Base-by-base conservation (phyloP, 2,113 vertebrate species). In the Dipodomys stephensi region DNA sequence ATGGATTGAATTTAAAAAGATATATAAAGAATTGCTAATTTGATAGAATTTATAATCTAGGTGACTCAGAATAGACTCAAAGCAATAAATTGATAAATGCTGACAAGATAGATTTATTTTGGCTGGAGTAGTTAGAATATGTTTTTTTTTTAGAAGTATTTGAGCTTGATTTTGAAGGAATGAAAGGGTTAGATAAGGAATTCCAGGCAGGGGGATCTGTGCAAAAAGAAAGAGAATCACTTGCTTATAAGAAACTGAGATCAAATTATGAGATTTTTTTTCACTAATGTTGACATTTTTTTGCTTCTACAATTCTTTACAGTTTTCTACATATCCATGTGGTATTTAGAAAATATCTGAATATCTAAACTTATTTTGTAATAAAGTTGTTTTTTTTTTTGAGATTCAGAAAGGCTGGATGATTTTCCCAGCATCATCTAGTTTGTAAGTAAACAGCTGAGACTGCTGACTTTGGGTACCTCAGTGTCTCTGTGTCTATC, bases 141-240 rank as follows among this genome's bases (percentile, higher is more conserved):
- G 65, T 12, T 71, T 88, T 35, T 35, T 35, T 93, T 82, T 71
- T 44, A 91, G 60, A 95, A 74, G 71, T 69, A 57, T 79, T 89
- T 90, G 64, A 88, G 65, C 27, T 94, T 92, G 44, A 84, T 92
- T 94, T 83, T 76, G 74, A 87, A 91, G 74, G 30, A 85, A 39
- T 85, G 30, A 18, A 53, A 64, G 65, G 5, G 25, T 39, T 83
- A 65, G 49, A 74, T 22, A 72, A 92, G 32, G 16, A 71, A 71
- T 93, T 88, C 62, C 1, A 78, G 86, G 27, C 18, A 60, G 23
- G 18, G 27, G 76, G 39, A 87, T 16, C 44, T 74, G 5, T 69
- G 13, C 27, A 22, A 92, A 81, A 65, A 53, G 79, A 85, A 81
- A n/a, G 12, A 92, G 57, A 16, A 30, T n/a, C 44, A 46, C 22